Evolutionary conservation across 2,113 vertebrate species (phyloP).

Genomic region (Cricetomys ansorgei): DNA sequence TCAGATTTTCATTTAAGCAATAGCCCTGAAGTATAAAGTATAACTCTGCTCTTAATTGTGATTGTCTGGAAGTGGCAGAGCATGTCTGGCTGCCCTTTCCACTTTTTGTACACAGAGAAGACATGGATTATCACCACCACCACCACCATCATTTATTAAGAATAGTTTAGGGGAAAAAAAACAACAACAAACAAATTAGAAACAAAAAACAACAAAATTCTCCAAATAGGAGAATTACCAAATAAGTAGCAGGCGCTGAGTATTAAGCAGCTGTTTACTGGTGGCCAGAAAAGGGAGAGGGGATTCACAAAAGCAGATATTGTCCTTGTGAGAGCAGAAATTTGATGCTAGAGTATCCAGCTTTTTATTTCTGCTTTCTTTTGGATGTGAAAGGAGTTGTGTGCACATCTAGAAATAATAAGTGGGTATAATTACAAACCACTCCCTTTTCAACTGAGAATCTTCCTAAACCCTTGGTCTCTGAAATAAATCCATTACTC

Average conservation of each 20-base stretch:
- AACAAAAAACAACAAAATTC: not conserved
- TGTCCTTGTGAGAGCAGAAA: not conserved
- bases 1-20: constrained; percentile 62
- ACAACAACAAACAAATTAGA: no score
- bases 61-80: constrained; percentile 22
- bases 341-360: not conserved
- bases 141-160: no score
- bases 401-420: constrained; percentile 37
- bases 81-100: not conserved
- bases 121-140: not conserved
- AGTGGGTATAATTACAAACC: not conserved
- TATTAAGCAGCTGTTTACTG: not conserved
- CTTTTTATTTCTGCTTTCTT: constrained; percentile 51
- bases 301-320: constrained; percentile 19
- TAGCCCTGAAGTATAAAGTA: not conserved
- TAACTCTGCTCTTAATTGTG: not conserved
- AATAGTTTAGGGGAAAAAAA: no score
- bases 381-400: not conserved
- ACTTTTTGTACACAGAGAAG: not conserved
- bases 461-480: constrained; percentile 48
- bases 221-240: not conserved
- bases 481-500: constrained; percentile 44
- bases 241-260: not conserved
- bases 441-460: not conserved
- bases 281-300: not conserved